Conservation (phyloP, 1,140 invertebrate species). For the Aphidius gifuensis region DNA sequence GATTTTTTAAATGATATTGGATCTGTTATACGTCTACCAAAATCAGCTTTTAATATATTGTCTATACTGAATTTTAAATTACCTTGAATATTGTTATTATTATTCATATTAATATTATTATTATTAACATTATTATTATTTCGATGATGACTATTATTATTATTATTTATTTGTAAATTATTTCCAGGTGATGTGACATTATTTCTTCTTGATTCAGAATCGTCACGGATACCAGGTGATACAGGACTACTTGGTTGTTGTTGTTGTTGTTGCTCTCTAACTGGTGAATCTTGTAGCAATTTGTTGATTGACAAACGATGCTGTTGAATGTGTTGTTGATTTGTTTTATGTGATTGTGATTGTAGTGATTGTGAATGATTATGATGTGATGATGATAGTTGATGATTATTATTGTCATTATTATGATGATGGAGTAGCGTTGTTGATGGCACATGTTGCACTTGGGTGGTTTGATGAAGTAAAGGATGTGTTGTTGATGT, state of each 20-base stretch:
- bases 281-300: slow-evolving; percentile 33
- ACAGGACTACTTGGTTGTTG: slow-evolving; percentile 28
- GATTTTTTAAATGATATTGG: slow-evolving; percentile 63
- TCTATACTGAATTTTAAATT: slow-evolving; percentile 88
- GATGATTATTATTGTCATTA: neutral
- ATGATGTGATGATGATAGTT: neutral
- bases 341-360: slow-evolving; percentile 28
- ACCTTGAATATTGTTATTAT: slow-evolving; percentile 60
- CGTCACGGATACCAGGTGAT: slow-evolving; percentile 36
- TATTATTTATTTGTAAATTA: slow-evolving; percentile 27
- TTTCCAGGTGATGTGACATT: slow-evolving; percentile 12
- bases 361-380: slow-evolving; percentile 18
- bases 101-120: slow-evolving; percentile 56
- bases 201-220: slow-evolving; percentile 13
- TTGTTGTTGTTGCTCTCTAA: slow-evolving; percentile 4
- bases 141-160: slow-evolving; percentile 32
- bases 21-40: slow-evolving; percentile 72
- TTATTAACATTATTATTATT: slow-evolving; percentile 44
- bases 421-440: slow-evolving; percentile 31
- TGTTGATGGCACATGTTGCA: slow-evolving; percentile 36
- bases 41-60: slow-evolving; percentile 87
- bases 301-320: slow-evolving; percentile 42
- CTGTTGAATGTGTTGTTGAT: slow-evolving; percentile 10
- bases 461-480: slow-evolving; percentile 35
- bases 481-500: slow-evolving; percentile 29